A percentile compares a stretch with the other conserved stretches of the same genome.
These are phyloP conservation scores for Rhea americana DNA, from an alignment of 2,113 vertebrate genomes.

Conservation along the genomic window DNA sequence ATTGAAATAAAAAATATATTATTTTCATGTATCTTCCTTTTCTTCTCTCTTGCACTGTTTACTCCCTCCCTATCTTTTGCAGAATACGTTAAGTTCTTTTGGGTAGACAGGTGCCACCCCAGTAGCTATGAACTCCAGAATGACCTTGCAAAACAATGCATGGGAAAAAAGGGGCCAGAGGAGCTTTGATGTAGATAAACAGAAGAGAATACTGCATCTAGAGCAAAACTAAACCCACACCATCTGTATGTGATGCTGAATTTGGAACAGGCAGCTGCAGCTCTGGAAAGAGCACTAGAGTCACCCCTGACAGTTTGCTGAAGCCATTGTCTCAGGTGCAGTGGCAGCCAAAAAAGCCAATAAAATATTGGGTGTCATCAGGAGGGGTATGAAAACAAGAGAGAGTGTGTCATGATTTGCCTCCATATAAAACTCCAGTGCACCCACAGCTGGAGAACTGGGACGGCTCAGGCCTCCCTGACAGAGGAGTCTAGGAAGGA, in stretches of 20 bases:
- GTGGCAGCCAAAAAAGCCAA: neutral
- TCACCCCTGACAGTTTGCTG: neutral
- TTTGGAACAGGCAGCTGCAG: neutral
- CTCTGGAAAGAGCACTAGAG: neutral
- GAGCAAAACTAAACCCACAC: neutral
- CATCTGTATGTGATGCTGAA: neutral
- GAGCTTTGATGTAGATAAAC: neutral
- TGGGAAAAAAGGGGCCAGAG: neutral
- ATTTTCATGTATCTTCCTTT: neutral
- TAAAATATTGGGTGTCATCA: neutral
- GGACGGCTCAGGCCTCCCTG: neutral
- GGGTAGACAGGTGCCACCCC: neutral
- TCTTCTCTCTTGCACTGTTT: neutral
- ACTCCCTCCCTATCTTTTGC: neutral
- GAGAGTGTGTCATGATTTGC: neutral
- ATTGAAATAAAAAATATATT: neutral
- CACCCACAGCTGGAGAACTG: neutral
- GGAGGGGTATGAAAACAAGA: neutral
- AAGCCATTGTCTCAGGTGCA: neutral
- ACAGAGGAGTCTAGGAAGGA: neutral
- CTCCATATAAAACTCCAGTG: neutral
- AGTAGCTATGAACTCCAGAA: neutral
- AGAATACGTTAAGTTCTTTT: neutral
- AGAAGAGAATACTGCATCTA: neutral
- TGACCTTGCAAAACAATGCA: neutral